A percentile compares a stretch with the other conserved stretches of the same genome.
phyloP scores from a whole-genome alignment of 2,113 vertebrate genomes.

The Strix uralensis region DNA sequence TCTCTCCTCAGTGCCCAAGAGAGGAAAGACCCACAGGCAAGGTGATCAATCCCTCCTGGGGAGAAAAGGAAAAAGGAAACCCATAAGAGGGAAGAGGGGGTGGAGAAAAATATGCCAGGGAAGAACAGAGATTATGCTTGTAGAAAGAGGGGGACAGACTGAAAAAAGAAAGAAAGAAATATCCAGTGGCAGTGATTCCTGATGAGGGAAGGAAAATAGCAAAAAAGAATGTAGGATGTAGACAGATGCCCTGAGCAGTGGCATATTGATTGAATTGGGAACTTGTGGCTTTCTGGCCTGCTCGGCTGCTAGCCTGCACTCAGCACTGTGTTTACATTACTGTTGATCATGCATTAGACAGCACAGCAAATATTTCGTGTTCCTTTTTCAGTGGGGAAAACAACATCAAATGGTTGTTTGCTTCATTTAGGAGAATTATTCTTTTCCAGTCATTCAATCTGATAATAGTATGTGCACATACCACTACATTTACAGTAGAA shows the following conservation, averaged over 20 bases:
- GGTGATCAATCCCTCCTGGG: neutral
- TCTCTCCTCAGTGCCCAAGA: neutral
- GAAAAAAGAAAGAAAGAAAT: neutral
- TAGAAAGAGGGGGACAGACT: neutral
- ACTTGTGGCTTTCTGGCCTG: neutral
- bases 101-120: neutral
- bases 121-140: neutral
- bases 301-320: neutral
- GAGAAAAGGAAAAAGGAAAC: neutral
- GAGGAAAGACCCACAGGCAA: neutral
- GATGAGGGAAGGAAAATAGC: neutral
- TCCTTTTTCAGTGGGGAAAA: neutral
- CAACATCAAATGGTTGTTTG: neutral
- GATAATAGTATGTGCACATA: neutral
- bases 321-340: neutral
- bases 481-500: neutral
- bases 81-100: rapidly evolving
- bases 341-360: neutral
- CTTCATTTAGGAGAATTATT: neutral
- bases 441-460: neutral
- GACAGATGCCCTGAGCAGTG: neutral
- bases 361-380: neutral
- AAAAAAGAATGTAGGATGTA: neutral
- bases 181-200: neutral
- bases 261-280: rapidly evolving